These are phyloP conservation scores for Watsonalla cultraria DNA, from an alignment of 2,888 invertebrate species.

Conservation along the genomic window DNA sequence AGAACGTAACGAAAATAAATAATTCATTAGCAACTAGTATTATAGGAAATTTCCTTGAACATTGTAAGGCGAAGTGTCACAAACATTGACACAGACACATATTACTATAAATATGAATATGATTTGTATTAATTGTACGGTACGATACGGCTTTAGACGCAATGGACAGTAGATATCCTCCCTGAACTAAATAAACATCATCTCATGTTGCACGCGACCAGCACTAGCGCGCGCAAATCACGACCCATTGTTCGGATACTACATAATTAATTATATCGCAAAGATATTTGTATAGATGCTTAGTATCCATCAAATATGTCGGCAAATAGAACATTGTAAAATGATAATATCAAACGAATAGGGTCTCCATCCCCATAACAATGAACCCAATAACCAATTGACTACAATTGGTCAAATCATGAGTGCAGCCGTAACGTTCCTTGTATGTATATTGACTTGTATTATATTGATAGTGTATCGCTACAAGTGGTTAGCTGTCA, in stretches of 20 bases:
- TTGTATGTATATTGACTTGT: constrained; percentile 3
- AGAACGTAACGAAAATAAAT: neutral
- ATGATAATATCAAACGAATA: constrained; percentile 7
- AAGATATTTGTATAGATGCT: neutral
- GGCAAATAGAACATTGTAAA: neutral
- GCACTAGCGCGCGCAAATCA: constrained; percentile 17
- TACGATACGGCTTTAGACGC: constrained; percentile 5
- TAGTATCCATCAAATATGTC: neutral
- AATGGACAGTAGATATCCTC: constrained; percentile 21
- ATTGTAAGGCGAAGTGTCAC: constrained; percentile 8
- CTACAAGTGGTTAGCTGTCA: neutral
- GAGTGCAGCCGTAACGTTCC: constrained; percentile 22
- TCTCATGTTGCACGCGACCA: constrained; percentile 57
- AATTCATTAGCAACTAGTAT: constrained; percentile 13
- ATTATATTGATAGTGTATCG: constrained; percentile 2
- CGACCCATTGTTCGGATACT: constrained; percentile 26
- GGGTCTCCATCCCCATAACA: constrained; percentile 24
- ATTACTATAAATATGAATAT: neutral
- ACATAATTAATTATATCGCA: constrained; percentile 7
- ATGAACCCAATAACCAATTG: constrained; percentile 58
- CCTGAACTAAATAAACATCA: constrained; percentile 52
- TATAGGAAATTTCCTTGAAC: constrained; percentile 27
- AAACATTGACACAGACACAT: neutral
- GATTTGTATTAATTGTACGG: constrained; percentile 5
- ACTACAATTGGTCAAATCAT: constrained; percentile 48